Evolutionary conservation across 2,888 invertebrate species (phyloP).

Genomic region (Eumerus sabulonum): DNA sequence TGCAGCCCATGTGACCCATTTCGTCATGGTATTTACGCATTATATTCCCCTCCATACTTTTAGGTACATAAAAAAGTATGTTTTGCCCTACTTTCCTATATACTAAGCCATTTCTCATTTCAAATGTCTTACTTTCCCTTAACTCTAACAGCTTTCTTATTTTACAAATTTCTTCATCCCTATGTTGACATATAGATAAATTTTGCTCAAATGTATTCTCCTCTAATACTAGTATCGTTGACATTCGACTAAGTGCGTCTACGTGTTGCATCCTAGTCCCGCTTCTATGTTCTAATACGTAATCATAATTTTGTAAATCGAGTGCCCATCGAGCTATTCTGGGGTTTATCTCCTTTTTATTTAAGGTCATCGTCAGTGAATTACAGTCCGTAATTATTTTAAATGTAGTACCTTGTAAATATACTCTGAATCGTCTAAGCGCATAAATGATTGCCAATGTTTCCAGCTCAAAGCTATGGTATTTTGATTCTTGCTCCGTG

Average conservation of each 20-base stretch:
- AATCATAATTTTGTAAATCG: constrained; percentile 57
- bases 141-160: constrained; percentile 18
- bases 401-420: constrained; percentile 69
- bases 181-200: constrained; percentile 13
- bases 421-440: constrained; percentile 47
- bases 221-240: constrained; percentile 30
- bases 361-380: constrained; percentile 63
- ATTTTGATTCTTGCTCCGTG: too few relatives aligned
- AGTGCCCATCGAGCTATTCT: constrained; percentile 68
- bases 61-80: constrained; percentile 48
- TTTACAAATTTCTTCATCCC: constrained; percentile 10
- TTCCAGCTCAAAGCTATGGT: constrained; percentile 74
- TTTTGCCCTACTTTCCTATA: constrained; percentile 33
- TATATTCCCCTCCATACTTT: constrained; percentile 31
- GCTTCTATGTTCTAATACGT: not conserved
- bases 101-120: constrained; percentile 50
- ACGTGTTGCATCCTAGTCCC: constrained; percentile 28
- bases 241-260: constrained; percentile 5
- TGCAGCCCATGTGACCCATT: constrained; percentile 36
- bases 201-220: constrained; percentile 50
- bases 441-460: constrained; percentile 70
- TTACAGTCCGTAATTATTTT: constrained; percentile 70
- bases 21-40: constrained; percentile 33
- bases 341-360: constrained; percentile 66
- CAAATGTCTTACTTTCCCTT: constrained; percentile 38